Conservation (phyloP, 2,113 vertebrate species). For the Corynorhinus townsendii region DNA sequence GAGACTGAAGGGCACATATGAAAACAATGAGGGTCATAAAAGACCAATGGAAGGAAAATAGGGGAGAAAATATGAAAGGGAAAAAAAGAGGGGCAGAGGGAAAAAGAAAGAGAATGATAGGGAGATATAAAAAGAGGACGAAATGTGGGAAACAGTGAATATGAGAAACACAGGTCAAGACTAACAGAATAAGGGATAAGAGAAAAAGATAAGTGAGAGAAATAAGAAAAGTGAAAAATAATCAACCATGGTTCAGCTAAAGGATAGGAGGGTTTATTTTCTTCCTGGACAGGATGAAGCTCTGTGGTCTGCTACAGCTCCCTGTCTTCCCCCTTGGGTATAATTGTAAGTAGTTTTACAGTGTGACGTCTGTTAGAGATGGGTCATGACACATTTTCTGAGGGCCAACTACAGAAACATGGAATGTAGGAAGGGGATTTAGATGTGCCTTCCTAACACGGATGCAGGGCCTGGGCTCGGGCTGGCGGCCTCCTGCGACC, state of each 20-base stretch:
- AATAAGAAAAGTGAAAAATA: neutral
- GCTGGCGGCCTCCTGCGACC: neutral
- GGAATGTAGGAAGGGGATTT: neutral
- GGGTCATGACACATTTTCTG: neutral
- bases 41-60: neutral
- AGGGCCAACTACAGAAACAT: neutral
- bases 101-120: neutral
- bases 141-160: neutral
- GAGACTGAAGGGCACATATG: neutral
- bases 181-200: neutral
- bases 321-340: rapidly evolving
- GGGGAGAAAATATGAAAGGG: neutral
- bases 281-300: neutral
- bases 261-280: neutral
- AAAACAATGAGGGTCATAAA: neutral
- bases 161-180: neutral
- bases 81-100: neutral
- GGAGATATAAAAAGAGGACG: neutral
- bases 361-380: neutral
- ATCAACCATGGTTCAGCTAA: neutral
- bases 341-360: neutral
- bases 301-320: neutral
- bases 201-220: neutral
- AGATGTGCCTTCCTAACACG: neutral
- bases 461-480: neutral